phyloP scores from a whole-genome alignment of 2,797 vertebrate species.

The Sciurus vulgaris region DNA sequence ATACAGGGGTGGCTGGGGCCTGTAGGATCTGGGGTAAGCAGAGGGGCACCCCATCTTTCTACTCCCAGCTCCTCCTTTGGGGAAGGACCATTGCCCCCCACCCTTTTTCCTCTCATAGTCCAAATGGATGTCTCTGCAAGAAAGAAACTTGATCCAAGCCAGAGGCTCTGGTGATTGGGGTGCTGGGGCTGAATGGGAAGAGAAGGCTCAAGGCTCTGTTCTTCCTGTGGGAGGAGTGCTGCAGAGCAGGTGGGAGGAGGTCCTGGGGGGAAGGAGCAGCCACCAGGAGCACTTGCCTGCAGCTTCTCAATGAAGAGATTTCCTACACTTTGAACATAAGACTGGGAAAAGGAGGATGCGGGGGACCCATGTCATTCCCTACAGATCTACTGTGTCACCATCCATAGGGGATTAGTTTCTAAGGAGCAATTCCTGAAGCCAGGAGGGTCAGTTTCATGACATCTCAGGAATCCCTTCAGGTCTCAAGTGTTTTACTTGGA shows the following conservation, averaged over 20 bases:
- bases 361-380: not conserved
- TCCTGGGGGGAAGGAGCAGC: not conserved
- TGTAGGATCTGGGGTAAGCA: slow-evolving; percentile 76
- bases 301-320: not conserved
- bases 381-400: not conserved
- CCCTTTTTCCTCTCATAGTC: not conserved
- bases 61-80: slow-evolving; percentile 45
- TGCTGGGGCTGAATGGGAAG: not conserved
- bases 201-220: not conserved
- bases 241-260: not conserved
- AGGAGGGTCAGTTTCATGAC: not conserved
- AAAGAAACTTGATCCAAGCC: not conserved
- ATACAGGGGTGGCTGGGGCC: slow-evolving; percentile 87
- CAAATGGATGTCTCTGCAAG: not conserved
- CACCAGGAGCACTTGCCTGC: not conserved
- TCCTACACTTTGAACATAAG: not conserved
- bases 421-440: not conserved
- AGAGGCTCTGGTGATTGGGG: not conserved
- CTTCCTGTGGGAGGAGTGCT: not conserved
- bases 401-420: not conserved
- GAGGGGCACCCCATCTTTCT: slow-evolving; percentile 76
- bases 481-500: no score
- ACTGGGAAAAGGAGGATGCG: not conserved
- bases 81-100: slow-evolving; percentile 5
- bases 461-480: not conserved